Evolutionary conservation across 1,140 invertebrate species (phyloP).

Genomic region (Rhyzopertha dominica): DNA sequence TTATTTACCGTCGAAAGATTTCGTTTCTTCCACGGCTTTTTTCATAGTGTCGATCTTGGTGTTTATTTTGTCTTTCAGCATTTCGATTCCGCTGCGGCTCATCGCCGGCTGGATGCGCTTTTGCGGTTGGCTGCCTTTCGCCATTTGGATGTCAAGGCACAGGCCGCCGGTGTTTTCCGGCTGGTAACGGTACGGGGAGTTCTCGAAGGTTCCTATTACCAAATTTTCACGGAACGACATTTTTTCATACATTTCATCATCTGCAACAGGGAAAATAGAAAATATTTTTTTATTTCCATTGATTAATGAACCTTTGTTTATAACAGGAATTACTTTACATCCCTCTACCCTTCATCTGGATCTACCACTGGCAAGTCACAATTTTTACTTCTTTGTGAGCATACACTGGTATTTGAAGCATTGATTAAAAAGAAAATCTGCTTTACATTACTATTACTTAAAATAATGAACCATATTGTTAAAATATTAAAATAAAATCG

Average conservation of each 20-base stretch:
- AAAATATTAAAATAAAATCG: too few relatives aligned
- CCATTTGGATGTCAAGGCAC: conserved; percentile 32
- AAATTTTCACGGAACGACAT: conserved; percentile 34
- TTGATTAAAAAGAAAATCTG: conserved; percentile 1
- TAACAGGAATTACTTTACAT: too few relatives aligned
- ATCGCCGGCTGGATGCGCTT: conserved; percentile 2
- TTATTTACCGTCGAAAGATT: too few relatives aligned
- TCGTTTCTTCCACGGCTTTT: too few relatives aligned
- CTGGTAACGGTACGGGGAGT: background rate
- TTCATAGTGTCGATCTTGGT: too few relatives aligned
- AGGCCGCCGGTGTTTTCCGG: conserved; percentile 29
- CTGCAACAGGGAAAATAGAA: conserved; percentile 30
- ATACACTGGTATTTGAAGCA: background rate
- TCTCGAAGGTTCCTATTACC: conserved; percentile 29
- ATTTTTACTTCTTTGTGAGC: background rate
- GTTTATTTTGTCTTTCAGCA: too few relatives aligned
- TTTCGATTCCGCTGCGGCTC: background rate
- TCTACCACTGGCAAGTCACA: conserved; percentile 1
- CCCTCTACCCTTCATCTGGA: too few relatives aligned
- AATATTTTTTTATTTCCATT: background rate
- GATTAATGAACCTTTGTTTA: background rate
- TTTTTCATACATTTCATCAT: conserved; percentile 38
- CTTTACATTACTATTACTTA: too few relatives aligned
- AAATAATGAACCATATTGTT: too few relatives aligned
- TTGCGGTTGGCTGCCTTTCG: conserved; percentile 18